Conservation (phyloP, 1,140 invertebrate genomes). For the Cyrtorhinus lividipennis region DNA sequence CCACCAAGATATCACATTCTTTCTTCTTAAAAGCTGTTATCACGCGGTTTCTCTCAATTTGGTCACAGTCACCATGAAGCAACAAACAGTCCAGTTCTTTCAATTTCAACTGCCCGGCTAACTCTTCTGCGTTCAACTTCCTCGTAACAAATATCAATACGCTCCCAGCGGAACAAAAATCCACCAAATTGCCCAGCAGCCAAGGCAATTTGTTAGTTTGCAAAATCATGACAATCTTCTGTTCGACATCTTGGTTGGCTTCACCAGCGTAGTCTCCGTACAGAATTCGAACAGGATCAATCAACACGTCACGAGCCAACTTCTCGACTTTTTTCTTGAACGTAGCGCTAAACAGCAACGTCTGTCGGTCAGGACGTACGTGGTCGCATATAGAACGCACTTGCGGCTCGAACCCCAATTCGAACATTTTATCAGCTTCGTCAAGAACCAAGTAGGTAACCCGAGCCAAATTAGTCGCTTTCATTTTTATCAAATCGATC, state of each 20-base stretch:
- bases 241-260: constrained; percentile 88
- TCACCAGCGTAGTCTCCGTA: constrained; percentile 77
- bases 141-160: constrained; percentile 96
- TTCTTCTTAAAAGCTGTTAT: constrained; percentile 90
- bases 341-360: constrained; percentile 90
- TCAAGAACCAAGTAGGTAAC: constrained; percentile 97
- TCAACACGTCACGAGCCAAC: constrained; percentile 83
- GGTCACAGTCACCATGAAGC: constrained; percentile 96
- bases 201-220: constrained; percentile 83
- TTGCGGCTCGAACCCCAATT: constrained; percentile 90
- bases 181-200: constrained; percentile 71
- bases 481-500: constrained; percentile 96
- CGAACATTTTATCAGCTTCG: constrained; percentile 99
- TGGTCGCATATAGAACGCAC: constrained; percentile 95
- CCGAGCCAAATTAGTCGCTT: constrained; percentile 78
- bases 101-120: constrained; percentile 77
- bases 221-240: constrained; percentile 68
- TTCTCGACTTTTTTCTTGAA: constrained; percentile 89
- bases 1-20: constrained; percentile 79
- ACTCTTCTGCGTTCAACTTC: constrained; percentile 82
- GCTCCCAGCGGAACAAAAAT: constrained; percentile 78
- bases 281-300: constrained; percentile 86
- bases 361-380: constrained; percentile 89
- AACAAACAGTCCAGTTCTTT: constrained; percentile 80
- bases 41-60: constrained; percentile 92